phyloP scores from a whole-genome alignment of 2,888 invertebrate genomes.

The Meteorus cinctellus region DNA sequence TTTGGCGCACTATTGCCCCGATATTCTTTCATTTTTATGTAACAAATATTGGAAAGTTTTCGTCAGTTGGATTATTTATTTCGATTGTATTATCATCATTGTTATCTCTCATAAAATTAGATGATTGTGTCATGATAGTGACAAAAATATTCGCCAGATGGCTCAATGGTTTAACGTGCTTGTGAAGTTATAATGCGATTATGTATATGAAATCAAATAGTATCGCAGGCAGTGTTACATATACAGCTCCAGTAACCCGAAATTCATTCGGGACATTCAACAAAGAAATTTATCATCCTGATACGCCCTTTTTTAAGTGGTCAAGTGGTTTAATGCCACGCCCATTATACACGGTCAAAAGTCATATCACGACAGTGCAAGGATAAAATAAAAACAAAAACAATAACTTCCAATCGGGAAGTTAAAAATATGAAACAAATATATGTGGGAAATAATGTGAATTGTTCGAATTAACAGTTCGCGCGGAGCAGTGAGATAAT shows the following conservation, averaged over 20 bases:
- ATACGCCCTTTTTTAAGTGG: neutral
- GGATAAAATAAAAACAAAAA: neutral
- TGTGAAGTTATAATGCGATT: neutral
- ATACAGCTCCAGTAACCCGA: neutral
- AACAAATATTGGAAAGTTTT: neutral
- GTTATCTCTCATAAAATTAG: neutral
- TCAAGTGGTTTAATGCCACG: neutral
- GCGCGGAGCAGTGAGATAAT: neutral
- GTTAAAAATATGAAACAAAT: neutral
- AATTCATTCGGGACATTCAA: neutral
- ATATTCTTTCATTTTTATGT: conserved; percentile 19
- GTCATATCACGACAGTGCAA: neutral
- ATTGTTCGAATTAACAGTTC: neutral
- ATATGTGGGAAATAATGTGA: neutral
- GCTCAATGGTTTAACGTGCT: neutral
- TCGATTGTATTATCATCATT: neutral
- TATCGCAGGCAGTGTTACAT: neutral
- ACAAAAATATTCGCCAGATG: neutral
- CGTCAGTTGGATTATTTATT: neutral
- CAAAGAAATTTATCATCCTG: neutral
- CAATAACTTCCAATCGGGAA: no score
- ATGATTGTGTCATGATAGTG: neutral
- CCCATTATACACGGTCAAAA: neutral
- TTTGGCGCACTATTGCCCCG: conserved; percentile 48
- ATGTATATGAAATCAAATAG: neutral